A percentile compares a stretch with the other conserved stretches of the same genome.
These are phyloP conservation scores for Xestia sexstrigata DNA, from an alignment of 2,888 invertebrate genomes.

Conservation along the genomic window DNA sequence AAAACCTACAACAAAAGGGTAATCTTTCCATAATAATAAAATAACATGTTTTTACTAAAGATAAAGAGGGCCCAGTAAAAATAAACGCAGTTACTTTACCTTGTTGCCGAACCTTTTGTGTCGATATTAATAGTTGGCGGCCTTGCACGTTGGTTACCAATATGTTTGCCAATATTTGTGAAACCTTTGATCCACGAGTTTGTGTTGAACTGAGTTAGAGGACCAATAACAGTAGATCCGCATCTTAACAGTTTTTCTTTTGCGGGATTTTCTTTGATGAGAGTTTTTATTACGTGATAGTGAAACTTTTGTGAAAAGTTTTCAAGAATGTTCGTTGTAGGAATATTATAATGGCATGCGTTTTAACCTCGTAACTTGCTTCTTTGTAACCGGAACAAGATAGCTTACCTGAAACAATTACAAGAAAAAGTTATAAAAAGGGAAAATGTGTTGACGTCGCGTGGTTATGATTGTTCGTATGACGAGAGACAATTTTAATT, in stretches of 20 bases:
- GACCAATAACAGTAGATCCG: conserved; percentile 35
- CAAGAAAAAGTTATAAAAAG: not conserved
- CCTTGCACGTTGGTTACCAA: conserved; percentile 45
- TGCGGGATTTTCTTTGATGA: conserved; percentile 6
- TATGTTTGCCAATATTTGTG: conserved; percentile 50
- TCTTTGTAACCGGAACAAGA: not conserved
- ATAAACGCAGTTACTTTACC: conserved; percentile 39
- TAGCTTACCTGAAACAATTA: conserved; percentile 53
- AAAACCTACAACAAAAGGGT: conserved; percentile 32
- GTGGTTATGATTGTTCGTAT: not conserved
- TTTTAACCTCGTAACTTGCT: conserved; percentile 7
- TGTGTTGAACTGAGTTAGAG: conserved; percentile 21
- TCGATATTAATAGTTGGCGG: conserved; percentile 36
- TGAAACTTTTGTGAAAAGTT: conserved; percentile 1
- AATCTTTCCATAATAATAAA: conserved; percentile 50
- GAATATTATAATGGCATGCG: not conserved
- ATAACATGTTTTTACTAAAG: conserved; percentile 51
- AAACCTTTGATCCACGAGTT: conserved; percentile 51
- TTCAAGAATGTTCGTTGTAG: not conserved
- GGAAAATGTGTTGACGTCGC: not conserved
- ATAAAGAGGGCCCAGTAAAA: conserved; percentile 46
- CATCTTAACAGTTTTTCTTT: conserved; percentile 31
- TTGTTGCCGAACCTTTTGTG: conserved; percentile 35
- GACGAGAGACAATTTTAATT: conserved; percentile 15
- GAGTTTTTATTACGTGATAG: not conserved